These are phyloP conservation scores for Cyprichromis sp. DNA, from an alignment of 2,113 vertebrate species.

Conservation along the genomic window DNA sequence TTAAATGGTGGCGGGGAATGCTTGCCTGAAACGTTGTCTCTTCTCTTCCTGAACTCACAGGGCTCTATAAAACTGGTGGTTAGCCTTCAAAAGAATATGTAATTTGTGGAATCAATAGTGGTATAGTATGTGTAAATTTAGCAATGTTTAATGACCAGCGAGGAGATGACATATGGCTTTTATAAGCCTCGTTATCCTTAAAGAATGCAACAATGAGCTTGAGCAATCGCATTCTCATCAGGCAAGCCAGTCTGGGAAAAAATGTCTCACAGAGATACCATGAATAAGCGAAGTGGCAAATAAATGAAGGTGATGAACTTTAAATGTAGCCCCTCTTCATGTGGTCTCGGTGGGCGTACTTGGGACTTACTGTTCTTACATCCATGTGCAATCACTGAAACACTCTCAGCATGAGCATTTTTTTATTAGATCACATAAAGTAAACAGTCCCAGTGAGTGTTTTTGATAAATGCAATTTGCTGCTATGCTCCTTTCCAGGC, in stretches of 20 bases:
- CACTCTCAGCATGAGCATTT: constrained; percentile 54
- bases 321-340: constrained; percentile 56
- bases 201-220: constrained; percentile 36
- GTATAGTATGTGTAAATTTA: constrained; percentile 20
- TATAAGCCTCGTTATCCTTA: constrained; percentile 26
- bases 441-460: constrained; percentile 69
- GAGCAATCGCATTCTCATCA: constrained; percentile 43
- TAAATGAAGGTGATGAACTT: constrained; percentile 55
- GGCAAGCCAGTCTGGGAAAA: constrained; percentile 24
- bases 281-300: constrained; percentile 52
- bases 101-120: constrained; percentile 2
- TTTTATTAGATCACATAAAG: constrained; percentile 68
- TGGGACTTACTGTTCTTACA: constrained; percentile 45
- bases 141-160: constrained; percentile 2
- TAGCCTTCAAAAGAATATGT: neutral
- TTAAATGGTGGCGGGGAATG: neutral
- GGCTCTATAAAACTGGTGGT: constrained; percentile 35
- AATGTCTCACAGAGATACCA: constrained; percentile 46
- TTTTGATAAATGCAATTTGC: constrained; percentile 75
- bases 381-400: constrained; percentile 61
- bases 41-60: constrained; percentile 12
- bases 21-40: constrained; percentile 4
- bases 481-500: constrained; percentile 68
- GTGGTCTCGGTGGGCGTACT: constrained; percentile 39
- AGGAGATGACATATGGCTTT: constrained; percentile 42